A percentile compares a stretch with the other conserved stretches of the same genome.
These are phyloP conservation scores for Ascaphus truei DNA, from an alignment of 2,113 vertebrate species.

Conservation along the genomic window DNA sequence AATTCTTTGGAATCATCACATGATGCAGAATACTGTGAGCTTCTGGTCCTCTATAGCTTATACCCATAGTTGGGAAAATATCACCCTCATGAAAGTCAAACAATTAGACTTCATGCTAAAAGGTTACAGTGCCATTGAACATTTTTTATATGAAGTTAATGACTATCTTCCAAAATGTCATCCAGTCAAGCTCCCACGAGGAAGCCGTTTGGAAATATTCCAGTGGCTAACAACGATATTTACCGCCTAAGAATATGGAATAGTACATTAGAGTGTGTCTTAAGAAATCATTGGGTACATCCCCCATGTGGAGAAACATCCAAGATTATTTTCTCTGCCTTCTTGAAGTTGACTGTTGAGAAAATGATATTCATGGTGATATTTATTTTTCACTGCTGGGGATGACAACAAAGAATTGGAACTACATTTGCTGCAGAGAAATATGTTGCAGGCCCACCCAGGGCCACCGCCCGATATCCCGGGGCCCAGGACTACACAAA, in stretches of 20 bases:
- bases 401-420: background rate
- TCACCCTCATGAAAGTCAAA: background rate
- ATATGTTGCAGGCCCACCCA: background rate
- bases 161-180: conserved; percentile 25
- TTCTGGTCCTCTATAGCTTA: background rate
- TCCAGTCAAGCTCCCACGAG: conserved; percentile 6
- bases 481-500: no score
- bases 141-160: conserved; percentile 17
- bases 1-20: no score
- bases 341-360: background rate
- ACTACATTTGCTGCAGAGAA: background rate
- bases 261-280: conserved; percentile 3
- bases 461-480: no score
- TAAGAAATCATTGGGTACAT: conserved; percentile 13
- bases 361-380: conserved; percentile 20
- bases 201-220: conserved; percentile 1
- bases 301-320: conserved; percentile 16
- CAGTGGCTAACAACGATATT: conserved; percentile 3
- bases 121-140: conserved; percentile 13
- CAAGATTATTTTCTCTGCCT: background rate
- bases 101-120: conserved; percentile 19
- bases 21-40: no score
- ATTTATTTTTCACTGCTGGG: conserved; percentile 1
- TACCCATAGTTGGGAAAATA: background rate
- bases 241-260: background rate